These are phyloP conservation scores for Pristis pectinata DNA, from an alignment of 2,797 vertebrate genomes.

Conservation along the genomic window DNA sequence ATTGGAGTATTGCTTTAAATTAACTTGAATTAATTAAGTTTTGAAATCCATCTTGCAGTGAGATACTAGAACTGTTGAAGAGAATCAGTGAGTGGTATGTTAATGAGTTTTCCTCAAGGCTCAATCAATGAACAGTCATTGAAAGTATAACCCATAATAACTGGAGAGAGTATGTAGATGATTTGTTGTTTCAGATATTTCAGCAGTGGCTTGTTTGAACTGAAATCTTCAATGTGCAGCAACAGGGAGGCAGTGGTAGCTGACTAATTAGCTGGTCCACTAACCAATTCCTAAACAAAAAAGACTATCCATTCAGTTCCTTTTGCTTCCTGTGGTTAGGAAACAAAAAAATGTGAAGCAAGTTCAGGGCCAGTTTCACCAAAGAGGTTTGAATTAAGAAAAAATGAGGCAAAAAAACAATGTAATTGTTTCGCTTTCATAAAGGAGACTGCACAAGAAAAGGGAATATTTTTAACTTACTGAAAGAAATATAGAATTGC, in stretches of 20 bases:
- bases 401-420: not conserved
- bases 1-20: not conserved
- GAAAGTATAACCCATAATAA: not conserved
- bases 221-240: not conserved
- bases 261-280: not conserved
- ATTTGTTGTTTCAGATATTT: not conserved
- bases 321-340: not conserved
- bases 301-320: not conserved
- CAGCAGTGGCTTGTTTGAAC: not conserved
- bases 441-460: not conserved
- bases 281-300: not conserved
- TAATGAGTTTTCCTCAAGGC: not conserved
- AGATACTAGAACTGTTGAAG: not conserved
- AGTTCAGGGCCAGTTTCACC: not conserved
- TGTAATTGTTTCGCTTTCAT: not conserved
- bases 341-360: not conserved
- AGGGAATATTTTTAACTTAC: not conserved
- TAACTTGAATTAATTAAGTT: not conserved
- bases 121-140: not conserved
- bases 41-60: not conserved
- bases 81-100: not conserved
- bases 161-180: not conserved
- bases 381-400: not conserved
- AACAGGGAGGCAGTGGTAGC: not conserved
- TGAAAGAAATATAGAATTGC: not conserved